Percentiles rank a stretch among this genome's conserved stretches.
These are phyloP conservation scores for Myiothlypis coronata DNA, from an alignment of 2,797 vertebrate species.

Conservation along the genomic window DNA sequence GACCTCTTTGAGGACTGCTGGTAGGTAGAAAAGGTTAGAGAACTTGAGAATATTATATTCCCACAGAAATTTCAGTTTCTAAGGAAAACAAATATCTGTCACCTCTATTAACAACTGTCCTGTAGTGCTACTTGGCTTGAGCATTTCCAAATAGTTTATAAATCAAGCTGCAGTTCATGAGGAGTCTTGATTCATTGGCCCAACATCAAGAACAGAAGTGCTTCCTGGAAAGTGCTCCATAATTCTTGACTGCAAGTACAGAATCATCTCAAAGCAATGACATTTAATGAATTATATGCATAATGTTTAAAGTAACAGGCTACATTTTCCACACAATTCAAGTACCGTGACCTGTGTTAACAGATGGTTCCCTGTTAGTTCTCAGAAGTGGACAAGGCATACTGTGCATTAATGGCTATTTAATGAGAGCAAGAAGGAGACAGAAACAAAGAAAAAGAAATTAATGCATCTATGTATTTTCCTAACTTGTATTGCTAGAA, in stretches of 20 bases:
- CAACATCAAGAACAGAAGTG: background rate
- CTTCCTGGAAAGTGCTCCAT: background rate
- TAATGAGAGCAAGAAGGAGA: background rate
- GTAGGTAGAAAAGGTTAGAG: background rate
- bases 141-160: background rate
- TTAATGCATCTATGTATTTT: background rate
- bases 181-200: background rate
- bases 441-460: background rate
- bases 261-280: background rate
- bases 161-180: background rate
- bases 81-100: background rate
- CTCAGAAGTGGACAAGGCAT: background rate
- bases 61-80: background rate
- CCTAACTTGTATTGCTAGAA: background rate
- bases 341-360: background rate
- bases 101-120: background rate
- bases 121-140: background rate
- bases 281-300: background rate
- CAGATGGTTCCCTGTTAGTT: background rate
- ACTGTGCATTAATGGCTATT: background rate
- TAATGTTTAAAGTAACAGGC: background rate
- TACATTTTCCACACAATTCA: background rate
- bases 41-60: background rate
- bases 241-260: background rate
- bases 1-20: background rate